Evolutionary conservation across 2,113 vertebrate genomes (phyloP).

Genomic region (Nanorana parkeri): DNA sequence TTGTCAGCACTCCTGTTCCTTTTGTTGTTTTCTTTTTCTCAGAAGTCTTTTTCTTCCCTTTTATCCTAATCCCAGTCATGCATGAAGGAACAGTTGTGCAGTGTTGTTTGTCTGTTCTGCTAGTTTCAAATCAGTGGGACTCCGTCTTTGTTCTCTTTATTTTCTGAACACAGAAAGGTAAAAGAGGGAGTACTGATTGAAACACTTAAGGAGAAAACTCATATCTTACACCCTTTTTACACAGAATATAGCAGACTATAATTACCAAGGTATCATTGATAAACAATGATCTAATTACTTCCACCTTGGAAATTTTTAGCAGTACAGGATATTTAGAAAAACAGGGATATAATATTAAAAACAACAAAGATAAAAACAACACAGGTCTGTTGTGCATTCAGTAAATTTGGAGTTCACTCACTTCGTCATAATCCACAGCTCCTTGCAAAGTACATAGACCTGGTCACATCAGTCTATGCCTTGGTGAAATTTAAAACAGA

Average conservation of each 20-base stretch:
- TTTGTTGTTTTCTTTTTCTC: constrained; percentile 96
- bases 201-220: constrained; percentile 87
- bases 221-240: constrained; percentile 79
- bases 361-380: no score
- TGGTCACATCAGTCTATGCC: no score
- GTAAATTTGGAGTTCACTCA: no score
- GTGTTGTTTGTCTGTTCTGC: constrained; percentile 98
- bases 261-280: constrained; percentile 65
- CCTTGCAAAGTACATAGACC: no score
- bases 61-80: constrained; percentile 98
- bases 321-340: no score
- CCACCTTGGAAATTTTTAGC: neutral
- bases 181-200: constrained; percentile 88
- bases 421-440: no score
- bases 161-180: constrained; percentile 95
- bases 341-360: no score
- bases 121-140: constrained; percentile 95
- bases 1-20: constrained; percentile 94
- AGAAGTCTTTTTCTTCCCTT: constrained; percentile 88
- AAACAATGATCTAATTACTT: neutral
- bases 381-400: no score
- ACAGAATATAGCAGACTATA: constrained; percentile 69
- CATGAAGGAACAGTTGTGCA: constrained; percentile 98
- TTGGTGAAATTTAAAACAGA: no score
- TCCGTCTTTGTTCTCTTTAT: constrained; percentile 95